Conservation (phyloP, 2,113 vertebrate genomes). For the Misgurnus mizolepis region DNA sequence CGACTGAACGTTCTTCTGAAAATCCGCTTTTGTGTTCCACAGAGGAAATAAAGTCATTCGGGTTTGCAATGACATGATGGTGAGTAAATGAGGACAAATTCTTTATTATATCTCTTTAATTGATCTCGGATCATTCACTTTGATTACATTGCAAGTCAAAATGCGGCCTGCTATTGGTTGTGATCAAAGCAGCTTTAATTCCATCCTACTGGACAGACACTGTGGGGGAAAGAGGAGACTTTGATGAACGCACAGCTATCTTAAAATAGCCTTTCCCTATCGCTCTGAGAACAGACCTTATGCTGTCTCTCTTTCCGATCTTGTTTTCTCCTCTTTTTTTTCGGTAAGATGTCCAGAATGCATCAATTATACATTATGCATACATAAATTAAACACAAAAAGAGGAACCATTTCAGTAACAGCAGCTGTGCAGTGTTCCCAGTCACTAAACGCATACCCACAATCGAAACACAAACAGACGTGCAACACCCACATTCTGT, state of each 20-base stretch:
- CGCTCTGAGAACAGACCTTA: slow-evolving; percentile 1
- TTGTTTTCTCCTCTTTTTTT: not conserved
- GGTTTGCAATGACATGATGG: too few relatives aligned
- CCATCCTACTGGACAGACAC: slow-evolving; percentile 6
- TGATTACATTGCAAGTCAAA: slow-evolving; percentile 2
- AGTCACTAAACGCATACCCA: not conserved
- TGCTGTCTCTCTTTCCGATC: slow-evolving; percentile 27
- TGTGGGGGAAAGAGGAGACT: not conserved
- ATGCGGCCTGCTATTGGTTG: slow-evolving; percentile 1
- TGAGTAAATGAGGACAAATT: too few relatives aligned
- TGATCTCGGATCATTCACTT: slow-evolving; percentile 2
- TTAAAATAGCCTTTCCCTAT: slow-evolving; percentile 34
- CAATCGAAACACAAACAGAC: not conserved
- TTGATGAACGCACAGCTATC: slow-evolving; percentile 28
- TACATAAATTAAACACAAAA: slow-evolving; percentile 9
- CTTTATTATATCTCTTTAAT: not conserved
- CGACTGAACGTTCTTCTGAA: too few relatives aligned
- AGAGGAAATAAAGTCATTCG: too few relatives aligned
- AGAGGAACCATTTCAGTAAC: not conserved
- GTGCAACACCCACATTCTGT: not conserved
- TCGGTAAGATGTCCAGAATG: slow-evolving; percentile 21
- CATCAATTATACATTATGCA: slow-evolving; percentile 20
- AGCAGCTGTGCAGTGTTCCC: too few relatives aligned
- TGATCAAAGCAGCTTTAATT: slow-evolving; percentile 19
- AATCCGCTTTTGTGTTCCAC: too few relatives aligned